A percentile compares a stretch with the other conserved stretches of the same genome.
Conservation (phyloP, 2,797 vertebrate genomes). For the Pseudochirops corinnae region DNA sequence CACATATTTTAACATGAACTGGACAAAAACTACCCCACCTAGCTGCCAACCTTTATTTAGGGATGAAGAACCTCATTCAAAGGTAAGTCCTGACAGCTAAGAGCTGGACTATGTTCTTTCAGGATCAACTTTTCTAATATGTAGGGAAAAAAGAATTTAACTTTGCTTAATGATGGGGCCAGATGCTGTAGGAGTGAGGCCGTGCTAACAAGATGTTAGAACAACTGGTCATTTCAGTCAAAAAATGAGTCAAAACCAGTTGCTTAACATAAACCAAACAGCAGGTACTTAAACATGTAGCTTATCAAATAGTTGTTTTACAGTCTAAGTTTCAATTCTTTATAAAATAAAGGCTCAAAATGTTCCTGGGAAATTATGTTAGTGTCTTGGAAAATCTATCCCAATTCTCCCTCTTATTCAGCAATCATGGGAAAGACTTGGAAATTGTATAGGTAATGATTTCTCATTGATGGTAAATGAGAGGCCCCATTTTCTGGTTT, state of each 20-base stretch:
- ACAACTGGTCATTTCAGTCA: neutral
- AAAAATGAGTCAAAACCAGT: neutral
- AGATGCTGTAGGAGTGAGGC: accelerated
- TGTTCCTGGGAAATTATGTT: accelerated
- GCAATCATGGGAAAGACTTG: neutral
- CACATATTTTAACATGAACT: neutral
- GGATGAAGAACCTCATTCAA: neutral
- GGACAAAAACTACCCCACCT: neutral
- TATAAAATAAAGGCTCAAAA: neutral
- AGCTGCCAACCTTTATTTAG: neutral
- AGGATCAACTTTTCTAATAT: constrained; percentile 29
- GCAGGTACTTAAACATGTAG: accelerated
- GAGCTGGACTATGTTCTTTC: neutral
- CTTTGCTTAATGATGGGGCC: neutral
- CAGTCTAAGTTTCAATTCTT: neutral
- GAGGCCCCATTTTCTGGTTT: neutral
- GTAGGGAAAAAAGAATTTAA: neutral
- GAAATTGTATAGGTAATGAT: neutral
- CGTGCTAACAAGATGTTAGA: accelerated
- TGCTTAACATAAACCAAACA: neutral
- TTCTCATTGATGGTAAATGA: neutral
- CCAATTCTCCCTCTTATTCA: neutral
- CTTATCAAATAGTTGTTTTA: neutral
- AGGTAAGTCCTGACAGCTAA: neutral
- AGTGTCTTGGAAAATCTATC: neutral